Evolutionary conservation across 2,113 vertebrate genomes (phyloP), one percentile per base, ranked within the genome.

Genomic region (human (Homo sapiens)): DNA sequence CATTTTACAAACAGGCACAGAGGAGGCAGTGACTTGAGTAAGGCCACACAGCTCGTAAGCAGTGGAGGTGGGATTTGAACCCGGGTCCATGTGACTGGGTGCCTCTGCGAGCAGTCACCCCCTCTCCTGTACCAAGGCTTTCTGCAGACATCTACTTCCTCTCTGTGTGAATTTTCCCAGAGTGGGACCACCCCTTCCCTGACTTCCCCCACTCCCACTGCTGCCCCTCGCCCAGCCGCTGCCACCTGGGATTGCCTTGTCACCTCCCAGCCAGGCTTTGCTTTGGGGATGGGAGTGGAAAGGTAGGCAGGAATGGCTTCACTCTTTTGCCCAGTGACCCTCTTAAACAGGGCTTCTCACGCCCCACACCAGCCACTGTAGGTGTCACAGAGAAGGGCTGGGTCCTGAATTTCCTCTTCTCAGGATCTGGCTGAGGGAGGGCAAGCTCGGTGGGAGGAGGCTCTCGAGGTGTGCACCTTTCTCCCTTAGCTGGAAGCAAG

Each of bases 361-460:
- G 0, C 43, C 3, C 43, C 52, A 8, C 25, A 1, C 38, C 23
- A 55, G 38, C 61, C 23, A 18, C 27, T 0, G 5, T 20, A n/a
- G 20, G 6, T 4, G 32, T 20, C 83, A 8, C 30, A 2, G 48
- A 52, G 48, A 7, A 8, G 11, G 45, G 18, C 16, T 4, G 32
- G 38, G 76, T 5, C 57, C 40, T 8, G 1, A 0, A 8, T 43
- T 61, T 50, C 11, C 45, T 22, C 27, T 59, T 83, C 30, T 72
- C 18, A 9, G 38, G 57, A 35, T 45, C 61, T 18, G 13, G n/a
- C 52, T 3, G 0, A 1, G 12, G 57, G 11, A 52, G 68, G 35
- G 27, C 8, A 3, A n/a, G 0, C 43, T 57, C 1, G 0, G 2
- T 38, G n/a, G 45, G 0, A 1, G 45, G 8, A 5, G 70, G 17